Evolutionary conservation across 2,797 vertebrate genomes (phyloP), one percentile per base, ranked within the genome.

Genomic region (Scolopax bukidnonensis): DNA sequence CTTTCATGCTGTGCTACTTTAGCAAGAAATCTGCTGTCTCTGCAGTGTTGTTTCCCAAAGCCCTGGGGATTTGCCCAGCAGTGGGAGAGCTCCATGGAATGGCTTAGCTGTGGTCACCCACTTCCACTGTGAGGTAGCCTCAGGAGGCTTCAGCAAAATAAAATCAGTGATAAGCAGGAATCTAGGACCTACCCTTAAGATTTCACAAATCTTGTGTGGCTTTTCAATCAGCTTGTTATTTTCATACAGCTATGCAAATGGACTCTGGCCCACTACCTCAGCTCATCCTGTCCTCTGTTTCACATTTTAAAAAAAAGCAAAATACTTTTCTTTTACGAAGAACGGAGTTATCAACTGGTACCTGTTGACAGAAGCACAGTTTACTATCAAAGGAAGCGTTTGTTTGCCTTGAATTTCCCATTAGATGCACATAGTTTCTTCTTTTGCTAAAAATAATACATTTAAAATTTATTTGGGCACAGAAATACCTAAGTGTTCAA

Each of bases 1-100:
- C 53, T 70, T 28, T 61, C 59, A 3, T 6, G 28, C 28, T 65
- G 5, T 2, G 8, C 41, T 76, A 6, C 51, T 54, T 12, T 1
- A 33, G 41, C 28, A 43, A 50, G n/a, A 17, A 43, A 21, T n/a
- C n/a, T 27, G 19, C 30, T 0, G 0, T n/a, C 27, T 69, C 45
- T 33, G 3, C 33, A 28, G 32, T 1, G 12, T 5, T 36, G 61
- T 30, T 76, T 50, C 54, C 54, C 23, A 32, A 64, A 61, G 38
- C n/a, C 4, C 18, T 4, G 38, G 28, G 28, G 11, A 28, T 40
- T 56, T 76, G 40, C 41, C 20, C 0, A 0, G 63, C 1, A 2
- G 41, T 24, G 47, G 32, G 28, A 85, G 40, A 65, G 59, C 40
- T 53, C n/a, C 10, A 11, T 14, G 50, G 27, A 41, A 16, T 6